Evolutionary conservation across 1,140 invertebrate genomes (phyloP), one percentile per base, ranked within the genome.

Genomic region (Lucilia cuprina): DNA sequence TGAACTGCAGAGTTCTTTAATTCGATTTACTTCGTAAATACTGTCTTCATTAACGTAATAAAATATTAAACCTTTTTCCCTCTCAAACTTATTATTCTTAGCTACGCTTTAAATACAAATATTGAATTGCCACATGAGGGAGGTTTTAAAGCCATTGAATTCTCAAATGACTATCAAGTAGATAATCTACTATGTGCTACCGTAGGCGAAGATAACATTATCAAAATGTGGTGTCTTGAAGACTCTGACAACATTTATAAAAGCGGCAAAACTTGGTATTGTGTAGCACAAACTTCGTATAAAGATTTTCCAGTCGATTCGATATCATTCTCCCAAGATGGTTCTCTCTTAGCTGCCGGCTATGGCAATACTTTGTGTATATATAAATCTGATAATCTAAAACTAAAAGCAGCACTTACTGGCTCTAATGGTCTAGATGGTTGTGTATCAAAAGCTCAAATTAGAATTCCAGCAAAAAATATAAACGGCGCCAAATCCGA

Each of bases 81-180:
- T 35, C n/a, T 82, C n/a, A n/a, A n/a, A n/a, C n/a, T 19, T 19
- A 30, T n/a, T 9, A 82, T 74, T n/a, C 84, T 91, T 89, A 96
- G 95, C 21, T 97, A 94, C 91, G 86, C 88, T 74, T 91, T 97
- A 12, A 96, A 96, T 87, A 96, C 96, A 7, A 94, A 92, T 10
- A 93, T 96, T 25, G 94, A 96, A 86, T 90, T 93, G 86, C 95
- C 96, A 8, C 96, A 97, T 90, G 92, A 95, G 80, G 90, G 92
- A 74, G 91, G 92, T 17, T 89, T 97, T 0, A 93, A 93, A 85
- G 90, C 90, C 55, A 89, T 97, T 34, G 87, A 91, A 85, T 96
- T 96, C 87, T 93, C 94, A 86, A 95, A 94, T 82, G 87, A 89
- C 49, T 89, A 92, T 74, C 88, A 87, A 41, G 89, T 92, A 34